Conservation (phyloP, 2,888 invertebrate genomes). For the Catocala fraxini region DNA sequence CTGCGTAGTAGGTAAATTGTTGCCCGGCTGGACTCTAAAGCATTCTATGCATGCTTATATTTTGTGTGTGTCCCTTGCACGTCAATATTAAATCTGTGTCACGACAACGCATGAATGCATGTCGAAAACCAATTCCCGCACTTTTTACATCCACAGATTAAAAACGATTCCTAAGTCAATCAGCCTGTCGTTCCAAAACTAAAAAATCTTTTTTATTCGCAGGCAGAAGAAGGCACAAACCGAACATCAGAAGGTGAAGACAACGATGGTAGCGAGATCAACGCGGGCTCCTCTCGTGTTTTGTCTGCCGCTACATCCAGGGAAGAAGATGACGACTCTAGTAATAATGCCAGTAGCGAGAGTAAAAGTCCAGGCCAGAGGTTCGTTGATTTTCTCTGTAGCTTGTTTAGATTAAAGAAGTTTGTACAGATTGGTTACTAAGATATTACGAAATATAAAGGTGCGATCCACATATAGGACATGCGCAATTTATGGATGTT, state of each 20-base stretch:
- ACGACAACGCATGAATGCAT: constrained; percentile 33
- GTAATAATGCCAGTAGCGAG: constrained; percentile 90
- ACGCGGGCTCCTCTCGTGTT: constrained; percentile 78
- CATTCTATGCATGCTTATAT: no score
- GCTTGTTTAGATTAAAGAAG: neutral
- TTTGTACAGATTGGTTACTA: neutral
- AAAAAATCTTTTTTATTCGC: constrained; percentile 45
- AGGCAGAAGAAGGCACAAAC: constrained; percentile 85
- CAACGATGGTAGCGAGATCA: constrained; percentile 78
- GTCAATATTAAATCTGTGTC: no score
- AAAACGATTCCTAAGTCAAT: neutral
- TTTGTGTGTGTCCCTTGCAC: no score
- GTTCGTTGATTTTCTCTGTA: constrained; percentile 68
- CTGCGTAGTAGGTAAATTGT: no score
- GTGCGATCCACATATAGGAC: neutral
- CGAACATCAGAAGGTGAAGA: constrained; percentile 80
- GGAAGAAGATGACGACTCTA: constrained; percentile 91
- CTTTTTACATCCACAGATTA: no score
- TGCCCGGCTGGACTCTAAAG: no score
- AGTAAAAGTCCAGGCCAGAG: constrained; percentile 91
- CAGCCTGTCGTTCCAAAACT: neutral
- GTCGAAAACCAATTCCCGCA: neutral
- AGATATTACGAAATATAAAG: constrained; percentile 6
- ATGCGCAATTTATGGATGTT: no score
- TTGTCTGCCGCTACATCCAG: constrained; percentile 90